phyloP scores from a whole-genome alignment of 2,888 invertebrate genomes.

The Oscheius sp. region DNA sequence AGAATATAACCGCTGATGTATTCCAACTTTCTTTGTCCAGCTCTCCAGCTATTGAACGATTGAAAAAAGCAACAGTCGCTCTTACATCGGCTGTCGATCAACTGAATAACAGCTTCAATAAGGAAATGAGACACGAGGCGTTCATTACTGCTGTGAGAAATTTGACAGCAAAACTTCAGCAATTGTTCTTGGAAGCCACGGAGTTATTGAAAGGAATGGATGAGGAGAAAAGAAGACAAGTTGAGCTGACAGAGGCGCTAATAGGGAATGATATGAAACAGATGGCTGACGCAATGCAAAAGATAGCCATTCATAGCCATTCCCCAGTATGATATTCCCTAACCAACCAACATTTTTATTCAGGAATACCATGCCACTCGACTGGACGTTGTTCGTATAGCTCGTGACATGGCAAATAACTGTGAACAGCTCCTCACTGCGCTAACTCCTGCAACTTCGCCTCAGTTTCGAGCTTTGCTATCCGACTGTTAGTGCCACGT shows the following conservation, averaged over 20 bases:
- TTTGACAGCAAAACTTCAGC: slow-evolving; percentile 40
- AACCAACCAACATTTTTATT: slow-evolving; percentile 13
- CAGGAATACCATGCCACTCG: slow-evolving; percentile 51
- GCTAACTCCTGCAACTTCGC: background rate
- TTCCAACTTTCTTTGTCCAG: background rate
- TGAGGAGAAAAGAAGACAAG: slow-evolving; percentile 33
- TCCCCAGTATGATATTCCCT: slow-evolving; percentile 3
- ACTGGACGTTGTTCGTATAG: slow-evolving; percentile 53
- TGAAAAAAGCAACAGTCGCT: slow-evolving; percentile 11
- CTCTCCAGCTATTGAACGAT: slow-evolving; percentile 3
- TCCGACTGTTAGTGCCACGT: slow-evolving; percentile 22
- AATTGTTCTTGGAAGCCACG: slow-evolving; percentile 43
- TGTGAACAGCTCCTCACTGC: slow-evolving; percentile 34
- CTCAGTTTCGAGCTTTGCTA: slow-evolving; percentile 14
- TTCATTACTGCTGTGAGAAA: slow-evolving; percentile 41
- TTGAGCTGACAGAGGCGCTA: slow-evolving; percentile 50
- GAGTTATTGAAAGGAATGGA: slow-evolving; percentile 24
- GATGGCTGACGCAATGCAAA: slow-evolving; percentile 53
- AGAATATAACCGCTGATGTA: background rate
- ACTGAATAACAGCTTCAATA: slow-evolving; percentile 50
- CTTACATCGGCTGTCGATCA: slow-evolving; percentile 46
- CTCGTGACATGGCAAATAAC: slow-evolving; percentile 51
- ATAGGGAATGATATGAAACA: slow-evolving; percentile 57
- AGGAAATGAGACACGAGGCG: slow-evolving; percentile 48
- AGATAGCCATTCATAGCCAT: slow-evolving; percentile 33